Evolutionary conservation across 2,797 vertebrate genomes (phyloP).

Genomic region (Coracias cyanogaster): DNA sequence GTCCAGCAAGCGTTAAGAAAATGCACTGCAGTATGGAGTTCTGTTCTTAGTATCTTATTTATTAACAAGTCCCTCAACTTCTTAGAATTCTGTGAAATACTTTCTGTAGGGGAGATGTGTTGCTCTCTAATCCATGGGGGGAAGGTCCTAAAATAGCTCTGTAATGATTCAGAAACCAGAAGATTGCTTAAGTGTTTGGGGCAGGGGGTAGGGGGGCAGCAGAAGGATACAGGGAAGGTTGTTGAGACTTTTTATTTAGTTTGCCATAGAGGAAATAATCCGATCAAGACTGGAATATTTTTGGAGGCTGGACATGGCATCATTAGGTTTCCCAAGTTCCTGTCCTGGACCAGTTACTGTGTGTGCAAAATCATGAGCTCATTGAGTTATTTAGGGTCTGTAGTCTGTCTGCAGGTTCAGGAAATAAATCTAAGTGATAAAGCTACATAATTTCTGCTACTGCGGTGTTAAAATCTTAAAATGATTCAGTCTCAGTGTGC

Average conservation of each 20-base stretch:
- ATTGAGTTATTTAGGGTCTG: background rate
- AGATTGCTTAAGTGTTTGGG: background rate
- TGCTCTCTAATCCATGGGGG: background rate
- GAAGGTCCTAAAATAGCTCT: background rate
- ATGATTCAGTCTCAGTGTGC: background rate
- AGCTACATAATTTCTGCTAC: background rate
- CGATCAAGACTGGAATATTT: background rate
- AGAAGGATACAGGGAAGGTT: background rate
- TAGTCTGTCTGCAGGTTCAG: background rate
- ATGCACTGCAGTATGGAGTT: background rate
- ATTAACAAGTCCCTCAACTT: background rate
- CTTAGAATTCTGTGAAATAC: background rate
- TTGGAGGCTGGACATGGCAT: background rate
- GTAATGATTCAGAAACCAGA: background rate
- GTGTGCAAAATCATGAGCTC: background rate
- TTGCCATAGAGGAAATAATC: background rate
- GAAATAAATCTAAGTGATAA: slow-evolving; percentile 4
- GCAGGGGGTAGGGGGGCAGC: rapidly evolving
- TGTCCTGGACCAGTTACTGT: background rate
- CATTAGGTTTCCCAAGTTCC: background rate
- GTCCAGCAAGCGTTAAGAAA: background rate
- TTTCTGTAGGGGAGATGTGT: background rate
- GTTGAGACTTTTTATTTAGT: background rate
- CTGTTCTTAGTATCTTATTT: background rate
- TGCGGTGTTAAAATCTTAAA: background rate